Evolutionary conservation across 1,140 invertebrate genomes (phyloP).

Genomic region (Pissodes strobi): DNA sequence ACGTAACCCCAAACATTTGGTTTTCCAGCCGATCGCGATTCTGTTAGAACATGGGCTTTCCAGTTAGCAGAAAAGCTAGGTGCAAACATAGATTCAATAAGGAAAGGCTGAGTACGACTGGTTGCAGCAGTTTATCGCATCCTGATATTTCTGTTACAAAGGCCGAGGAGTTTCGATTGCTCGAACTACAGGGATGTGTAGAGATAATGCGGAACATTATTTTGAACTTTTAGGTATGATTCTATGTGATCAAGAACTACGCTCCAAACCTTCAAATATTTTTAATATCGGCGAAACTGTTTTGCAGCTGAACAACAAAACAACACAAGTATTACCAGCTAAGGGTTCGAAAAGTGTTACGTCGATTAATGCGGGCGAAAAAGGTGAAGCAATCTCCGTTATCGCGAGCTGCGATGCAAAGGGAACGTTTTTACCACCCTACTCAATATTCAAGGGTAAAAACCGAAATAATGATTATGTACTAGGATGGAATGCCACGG

Average conservation of each 20-base stretch:
- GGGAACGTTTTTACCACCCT: background rate
- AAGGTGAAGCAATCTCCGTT: background rate
- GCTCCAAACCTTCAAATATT: background rate
- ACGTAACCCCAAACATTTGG: too few species aligned
- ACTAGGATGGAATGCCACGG: background rate
- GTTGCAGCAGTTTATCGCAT: background rate
- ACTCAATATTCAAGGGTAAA: background rate
- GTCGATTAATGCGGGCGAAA: background rate
- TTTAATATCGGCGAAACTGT: background rate
- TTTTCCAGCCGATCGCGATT: too few species aligned
- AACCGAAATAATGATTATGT: background rate
- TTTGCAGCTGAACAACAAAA: background rate
- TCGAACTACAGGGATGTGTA: background rate
- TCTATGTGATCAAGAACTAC: background rate
- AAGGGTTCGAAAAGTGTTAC: background rate
- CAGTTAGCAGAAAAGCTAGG: background rate
- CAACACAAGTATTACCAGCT: background rate
- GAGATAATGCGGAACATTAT: background rate
- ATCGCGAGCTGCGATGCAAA: too few species aligned
- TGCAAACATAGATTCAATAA: background rate
- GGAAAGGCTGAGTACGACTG: background rate
- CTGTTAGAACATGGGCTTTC: background rate
- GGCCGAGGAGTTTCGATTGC: background rate
- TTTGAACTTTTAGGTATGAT: background rate
- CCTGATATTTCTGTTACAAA: background rate